phyloP scores from a whole-genome alignment of 2,797 vertebrate genomes.

The Chromis chromis region DNA sequence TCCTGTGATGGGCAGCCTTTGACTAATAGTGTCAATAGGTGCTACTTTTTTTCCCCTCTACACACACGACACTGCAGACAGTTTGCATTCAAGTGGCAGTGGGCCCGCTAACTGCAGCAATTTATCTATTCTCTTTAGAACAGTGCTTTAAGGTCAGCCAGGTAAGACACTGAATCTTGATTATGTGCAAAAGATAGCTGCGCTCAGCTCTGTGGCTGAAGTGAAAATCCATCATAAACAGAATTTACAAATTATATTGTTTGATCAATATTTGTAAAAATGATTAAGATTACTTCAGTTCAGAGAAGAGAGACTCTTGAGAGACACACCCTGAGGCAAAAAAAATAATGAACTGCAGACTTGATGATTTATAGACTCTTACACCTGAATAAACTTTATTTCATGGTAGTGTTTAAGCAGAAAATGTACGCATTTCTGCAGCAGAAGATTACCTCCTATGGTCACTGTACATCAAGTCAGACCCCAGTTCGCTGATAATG shows the following conservation, averaged over 20 bases:
- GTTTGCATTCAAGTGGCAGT: slow-evolving; percentile 68
- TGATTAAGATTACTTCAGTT: slow-evolving; percentile 15
- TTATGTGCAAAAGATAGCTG: slow-evolving; percentile 57
- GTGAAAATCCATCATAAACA: slow-evolving; percentile 52
- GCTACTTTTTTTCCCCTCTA: slow-evolving; percentile 14
- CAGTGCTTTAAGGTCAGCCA: slow-evolving; percentile 65
- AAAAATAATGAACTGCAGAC: slow-evolving; percentile 39
- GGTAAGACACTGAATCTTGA: slow-evolving; percentile 63
- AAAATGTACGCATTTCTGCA: slow-evolving; percentile 9
- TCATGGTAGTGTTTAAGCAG: slow-evolving; percentile 19
- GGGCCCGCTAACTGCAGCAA: slow-evolving; percentile 62
- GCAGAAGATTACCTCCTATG: slow-evolving; percentile 6
- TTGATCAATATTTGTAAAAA: slow-evolving; percentile 52
- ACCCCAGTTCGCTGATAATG: slow-evolving; percentile 28
- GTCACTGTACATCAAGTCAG: slow-evolving; percentile 30
- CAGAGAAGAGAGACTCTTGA: slow-evolving; percentile 12
- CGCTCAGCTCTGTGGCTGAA: slow-evolving; percentile 23
- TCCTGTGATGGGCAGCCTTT: slow-evolving; percentile 58
- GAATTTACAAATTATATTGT: slow-evolving; percentile 37
- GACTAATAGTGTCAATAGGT: slow-evolving; percentile 62
- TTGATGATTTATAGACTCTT: slow-evolving; percentile 36
- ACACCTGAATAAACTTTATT: slow-evolving; percentile 32
- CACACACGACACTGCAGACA: slow-evolving; percentile 34
- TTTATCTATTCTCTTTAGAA: slow-evolving; percentile 68
- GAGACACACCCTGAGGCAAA: slow-evolving; percentile 29